Base-by-base conservation (phyloP, 2,113 vertebrate species). In the Daubentonia madagascariensis region DNA sequence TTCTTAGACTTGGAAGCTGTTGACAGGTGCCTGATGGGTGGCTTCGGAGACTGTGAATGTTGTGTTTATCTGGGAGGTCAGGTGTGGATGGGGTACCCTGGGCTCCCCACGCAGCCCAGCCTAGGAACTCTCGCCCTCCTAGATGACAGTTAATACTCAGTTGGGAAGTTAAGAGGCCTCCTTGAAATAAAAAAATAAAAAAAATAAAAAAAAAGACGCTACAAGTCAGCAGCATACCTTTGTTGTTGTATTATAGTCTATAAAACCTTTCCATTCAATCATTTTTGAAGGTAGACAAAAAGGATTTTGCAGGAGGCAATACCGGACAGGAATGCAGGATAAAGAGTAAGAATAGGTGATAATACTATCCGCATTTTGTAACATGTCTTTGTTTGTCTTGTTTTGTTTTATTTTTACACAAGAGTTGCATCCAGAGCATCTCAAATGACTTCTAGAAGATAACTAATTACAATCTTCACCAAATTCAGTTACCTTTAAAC, bases 21-120 rank as follows among this genome's bases (percentile, higher is more conserved):
- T 97, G 85, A 78, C 68, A 94, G 78, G 73, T 93, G 70, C 93
- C 97, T 97, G 93, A 95, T 94, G 94, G 89, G 84, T 13, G 85
- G 92, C 54, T 79, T 68, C 83, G 92, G 52, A 87, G n/a, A 45
- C 85, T n/a, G 14, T 43, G 18, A 68, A 72, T 45, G 83, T 76
- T 92, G 23, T 94, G 83, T 97, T 93, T 94, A 93, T 97, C 93
- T 80, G 83, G 61, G 85, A 94, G 67, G 72, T 85, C 92, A 97
- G 88, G 78, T 94, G 40, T 84, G 52, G 61, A 83, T 48, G 73
- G 70, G 28, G 52, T 72, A 84, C 40, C 35, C n/a, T 6, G 37
- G 67, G n/a, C 88, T 95, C 93, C 94, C 88, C 67, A 84, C 14
- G 0, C 73, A 76, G 43, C 52, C 48, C 16, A 12, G 65, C 10